A percentile compares a stretch with the other conserved stretches of the same genome.
These are phyloP conservation scores for Megamerina dolium DNA, from an alignment of 2,888 invertebrate species.

Conservation along the genomic window DNA sequence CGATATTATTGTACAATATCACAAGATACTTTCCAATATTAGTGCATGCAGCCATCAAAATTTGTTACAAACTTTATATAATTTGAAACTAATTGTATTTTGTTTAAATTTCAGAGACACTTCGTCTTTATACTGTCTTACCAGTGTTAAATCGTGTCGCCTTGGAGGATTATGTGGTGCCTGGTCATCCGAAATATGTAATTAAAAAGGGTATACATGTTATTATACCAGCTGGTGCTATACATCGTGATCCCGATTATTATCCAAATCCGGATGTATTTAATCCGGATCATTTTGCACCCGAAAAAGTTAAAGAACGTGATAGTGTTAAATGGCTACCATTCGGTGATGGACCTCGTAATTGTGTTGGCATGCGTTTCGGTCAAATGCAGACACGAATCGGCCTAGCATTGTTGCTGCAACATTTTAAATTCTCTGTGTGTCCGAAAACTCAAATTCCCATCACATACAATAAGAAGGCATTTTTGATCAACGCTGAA, in stretches of 20 bases:
- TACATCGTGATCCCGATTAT: slow-evolving; percentile 57
- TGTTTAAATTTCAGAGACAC: slow-evolving; percentile 38
- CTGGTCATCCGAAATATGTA: slow-evolving; percentile 50
- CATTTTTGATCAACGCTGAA: slow-evolving; percentile 25
- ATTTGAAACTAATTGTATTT: too few relatives aligned
- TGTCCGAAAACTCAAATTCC: slow-evolving; percentile 35
- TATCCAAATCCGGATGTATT: slow-evolving; percentile 59
- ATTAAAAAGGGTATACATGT: slow-evolving; percentile 54
- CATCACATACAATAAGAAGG: slow-evolving; percentile 20
- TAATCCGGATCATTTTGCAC: slow-evolving; percentile 57
- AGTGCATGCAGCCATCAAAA: too few relatives aligned
- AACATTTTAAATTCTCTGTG: slow-evolving; percentile 32
- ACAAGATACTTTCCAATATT: too few relatives aligned
- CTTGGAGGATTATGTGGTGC: slow-evolving; percentile 50
- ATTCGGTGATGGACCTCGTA: slow-evolving; percentile 44
- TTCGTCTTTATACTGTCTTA: slow-evolving; percentile 54
- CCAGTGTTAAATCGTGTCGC: slow-evolving; percentile 52
- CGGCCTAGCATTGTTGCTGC: slow-evolving; percentile 34
- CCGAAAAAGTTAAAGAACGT: slow-evolving; percentile 53
- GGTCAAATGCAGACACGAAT: slow-evolving; percentile 40
- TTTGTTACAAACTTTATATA: too few relatives aligned
- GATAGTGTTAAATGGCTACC: slow-evolving; percentile 44
- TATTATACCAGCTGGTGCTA: slow-evolving; percentile 53
- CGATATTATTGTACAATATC: too few relatives aligned
- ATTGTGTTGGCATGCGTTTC: slow-evolving; percentile 43